A percentile compares a stretch with the other conserved stretches of the same genome.
phyloP scores from a whole-genome alignment of 2,888 invertebrate species.

The Branchipolynoe longqiensis region DNA sequence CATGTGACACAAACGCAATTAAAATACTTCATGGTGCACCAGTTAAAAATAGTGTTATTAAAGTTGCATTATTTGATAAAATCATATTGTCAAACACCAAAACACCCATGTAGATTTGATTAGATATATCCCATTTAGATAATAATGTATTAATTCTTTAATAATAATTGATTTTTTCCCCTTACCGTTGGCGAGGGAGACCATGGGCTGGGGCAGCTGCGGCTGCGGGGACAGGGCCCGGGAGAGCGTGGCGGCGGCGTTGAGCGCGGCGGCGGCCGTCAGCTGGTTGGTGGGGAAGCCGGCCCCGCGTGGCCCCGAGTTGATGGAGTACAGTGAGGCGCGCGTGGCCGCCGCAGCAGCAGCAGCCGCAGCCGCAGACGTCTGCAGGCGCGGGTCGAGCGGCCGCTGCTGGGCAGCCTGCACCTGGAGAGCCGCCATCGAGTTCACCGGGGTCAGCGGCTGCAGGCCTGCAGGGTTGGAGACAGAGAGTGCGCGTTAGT shows the following conservation, averaged over 20 bases:
- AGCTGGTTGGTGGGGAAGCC: conserved; percentile 36
- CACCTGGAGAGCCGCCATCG: conserved; percentile 59
- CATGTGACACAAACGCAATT: too few relatives aligned
- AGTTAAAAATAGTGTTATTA: too few relatives aligned
- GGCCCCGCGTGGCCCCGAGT: conserved; percentile 3
- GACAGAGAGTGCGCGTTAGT: too few relatives aligned
- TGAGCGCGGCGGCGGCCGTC: conserved; percentile 12
- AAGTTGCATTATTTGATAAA: too few relatives aligned
- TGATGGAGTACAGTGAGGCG: conserved; percentile 10
- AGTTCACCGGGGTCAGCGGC: conserved; percentile 54
- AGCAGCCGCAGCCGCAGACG: conserved; percentile 34
- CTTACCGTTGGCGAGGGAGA: conserved; percentile 58
- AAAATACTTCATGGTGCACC: too few relatives aligned
- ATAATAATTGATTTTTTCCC: too few relatives aligned
- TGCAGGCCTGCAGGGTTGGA: conserved; percentile 27
- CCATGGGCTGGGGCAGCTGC: conserved; percentile 53
- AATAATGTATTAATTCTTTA: too few relatives aligned
- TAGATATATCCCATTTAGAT: too few relatives aligned
- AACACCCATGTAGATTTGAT: too few relatives aligned
- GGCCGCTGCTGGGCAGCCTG: conserved; percentile 51
- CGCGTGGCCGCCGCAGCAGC: conserved; percentile 14
- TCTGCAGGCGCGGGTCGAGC: conserved; percentile 54
- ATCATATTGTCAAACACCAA: too few relatives aligned
- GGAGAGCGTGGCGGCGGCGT: conserved; percentile 27
- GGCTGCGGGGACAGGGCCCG: conserved; percentile 61